Evolutionary conservation across 2,113 vertebrate genomes (phyloP).

Genomic region (Aldabrachelys gigantea): DNA sequence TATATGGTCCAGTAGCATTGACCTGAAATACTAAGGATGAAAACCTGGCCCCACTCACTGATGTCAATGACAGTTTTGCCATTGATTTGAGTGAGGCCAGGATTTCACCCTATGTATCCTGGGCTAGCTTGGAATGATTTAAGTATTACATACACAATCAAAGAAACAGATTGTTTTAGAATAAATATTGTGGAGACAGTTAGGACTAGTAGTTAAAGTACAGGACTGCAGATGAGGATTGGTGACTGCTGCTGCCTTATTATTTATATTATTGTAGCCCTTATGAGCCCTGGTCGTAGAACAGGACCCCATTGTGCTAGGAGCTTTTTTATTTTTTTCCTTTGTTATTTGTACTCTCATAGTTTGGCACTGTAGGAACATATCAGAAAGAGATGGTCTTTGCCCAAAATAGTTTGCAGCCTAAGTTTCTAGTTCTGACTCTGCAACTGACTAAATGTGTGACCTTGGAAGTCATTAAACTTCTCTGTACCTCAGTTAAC

Average conservation of each 20-base stretch:
- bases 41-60: neutral
- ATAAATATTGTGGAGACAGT: neutral
- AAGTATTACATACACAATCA: neutral
- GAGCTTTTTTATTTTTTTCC: neutral
- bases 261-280: neutral
- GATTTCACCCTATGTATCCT: neutral
- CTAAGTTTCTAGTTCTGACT: neutral
- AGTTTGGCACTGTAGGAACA: neutral
- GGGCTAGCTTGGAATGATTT: neutral
- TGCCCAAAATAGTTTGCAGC: neutral
- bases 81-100: conserved; percentile 29
- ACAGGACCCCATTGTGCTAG: neutral
- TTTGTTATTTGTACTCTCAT: neutral
- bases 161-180: neutral
- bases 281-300: neutral
- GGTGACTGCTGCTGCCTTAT: neutral
- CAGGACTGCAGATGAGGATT: neutral
- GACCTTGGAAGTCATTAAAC: neutral
- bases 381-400: neutral
- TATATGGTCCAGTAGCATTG: neutral
- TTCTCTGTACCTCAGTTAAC: neutral
- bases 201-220: neutral
- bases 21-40: conserved; percentile 28
- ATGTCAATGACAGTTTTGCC: conserved; percentile 51
- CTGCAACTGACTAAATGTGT: accelerated